Base-by-base conservation (phyloP, 2,888 invertebrate genomes). In the Cephus pygmeus region DNA sequence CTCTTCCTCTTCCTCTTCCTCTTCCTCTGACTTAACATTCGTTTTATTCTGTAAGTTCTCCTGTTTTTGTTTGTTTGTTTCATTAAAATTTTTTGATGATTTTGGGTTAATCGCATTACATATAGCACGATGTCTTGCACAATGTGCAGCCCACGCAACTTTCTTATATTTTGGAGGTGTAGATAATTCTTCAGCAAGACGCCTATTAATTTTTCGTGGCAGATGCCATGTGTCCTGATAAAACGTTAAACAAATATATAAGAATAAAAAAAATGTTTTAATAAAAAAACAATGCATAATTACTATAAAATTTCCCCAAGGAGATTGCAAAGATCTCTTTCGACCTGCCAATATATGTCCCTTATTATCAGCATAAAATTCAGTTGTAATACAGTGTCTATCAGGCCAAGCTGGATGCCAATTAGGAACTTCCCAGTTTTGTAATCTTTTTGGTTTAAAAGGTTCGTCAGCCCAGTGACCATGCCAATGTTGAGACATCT, bases 401-500 rank as follows among this genome's bases (percentile, higher is more conserved):
- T 73, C 80, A 15, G 88, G 88, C 86, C 85, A 85, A 69, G 81
- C 81, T 3, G 87, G 84, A 82, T 89, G 85, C 88, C 87, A 88
- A 71, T 85, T 87, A 56, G 88, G 85, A 76, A 88, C 83, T 82
- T 88, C 85, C 88, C 88, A 89, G 82, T 88, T 88, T 82, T 83
- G 82, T 75, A 89, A 83, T 82, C 84, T 84, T 69, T 78, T 79
- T 40, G 88, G 83, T 76, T 81, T 83, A 77, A 84, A 89, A 78
- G 83, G 56, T 73, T 86, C 85, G 35, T 89, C 86, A 73, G 82
- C 82, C 87, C 88, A 88, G 79, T 88, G 82, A 35, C 85, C 86
- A 74, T 86, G 85, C 89, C 88, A 89, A 81, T 82, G 80, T 80
- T 89, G 89, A 31, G 88, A 88, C 89, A 89, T 89, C 23, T 23